phyloP scores from a whole-genome alignment of 2,888 invertebrate species.

The Drosophila koepferae region DNA sequence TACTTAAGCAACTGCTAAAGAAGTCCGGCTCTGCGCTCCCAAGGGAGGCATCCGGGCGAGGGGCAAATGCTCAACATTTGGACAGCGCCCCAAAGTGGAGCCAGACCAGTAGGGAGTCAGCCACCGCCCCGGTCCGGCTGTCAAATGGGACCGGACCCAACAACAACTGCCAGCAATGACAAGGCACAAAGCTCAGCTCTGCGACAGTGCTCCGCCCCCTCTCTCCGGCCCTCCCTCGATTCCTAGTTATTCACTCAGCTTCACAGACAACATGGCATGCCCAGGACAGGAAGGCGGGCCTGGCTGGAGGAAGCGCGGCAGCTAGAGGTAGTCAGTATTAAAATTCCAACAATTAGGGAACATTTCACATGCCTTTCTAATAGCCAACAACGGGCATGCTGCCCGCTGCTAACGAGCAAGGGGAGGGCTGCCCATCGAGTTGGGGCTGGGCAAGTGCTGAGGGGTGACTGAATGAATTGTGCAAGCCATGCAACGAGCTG shows the following conservation, averaged over 20 bases:
- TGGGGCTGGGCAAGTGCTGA: neutral
- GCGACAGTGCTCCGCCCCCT: neutral
- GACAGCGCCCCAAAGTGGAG: slow-evolving; percentile 32
- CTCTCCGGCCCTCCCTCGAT: no score
- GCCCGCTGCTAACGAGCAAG: slow-evolving; percentile 40
- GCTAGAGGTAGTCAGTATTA: slow-evolving; percentile 64
- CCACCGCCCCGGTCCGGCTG: neutral
- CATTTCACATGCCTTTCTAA: slow-evolving; percentile 82
- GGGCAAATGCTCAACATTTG: slow-evolving; percentile 39
- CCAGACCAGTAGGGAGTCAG: slow-evolving; percentile 5
- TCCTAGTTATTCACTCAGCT: neutral
- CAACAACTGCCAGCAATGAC: slow-evolving; percentile 56
- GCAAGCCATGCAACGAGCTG: slow-evolving; percentile 71
- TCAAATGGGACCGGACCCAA: neutral
- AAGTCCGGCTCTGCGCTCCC: slow-evolving; percentile 16
- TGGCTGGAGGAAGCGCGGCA: neutral
- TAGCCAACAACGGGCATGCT: slow-evolving; percentile 69
- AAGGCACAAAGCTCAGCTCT: slow-evolving; percentile 34
- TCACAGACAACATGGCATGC: slow-evolving; percentile 50
- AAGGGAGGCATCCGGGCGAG: neutral
- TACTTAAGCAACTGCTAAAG: slow-evolving; percentile 59
- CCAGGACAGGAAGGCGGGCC: neutral
- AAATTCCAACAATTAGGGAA: slow-evolving; percentile 82
- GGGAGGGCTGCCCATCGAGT: neutral
- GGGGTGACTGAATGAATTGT: slow-evolving; percentile 16